Percentiles rank a stretch among this genome's conserved stretches.
These are phyloP conservation scores for Lophochroa leadbeateri DNA, from an alignment of 2,113 vertebrate genomes.

Conservation along the genomic window DNA sequence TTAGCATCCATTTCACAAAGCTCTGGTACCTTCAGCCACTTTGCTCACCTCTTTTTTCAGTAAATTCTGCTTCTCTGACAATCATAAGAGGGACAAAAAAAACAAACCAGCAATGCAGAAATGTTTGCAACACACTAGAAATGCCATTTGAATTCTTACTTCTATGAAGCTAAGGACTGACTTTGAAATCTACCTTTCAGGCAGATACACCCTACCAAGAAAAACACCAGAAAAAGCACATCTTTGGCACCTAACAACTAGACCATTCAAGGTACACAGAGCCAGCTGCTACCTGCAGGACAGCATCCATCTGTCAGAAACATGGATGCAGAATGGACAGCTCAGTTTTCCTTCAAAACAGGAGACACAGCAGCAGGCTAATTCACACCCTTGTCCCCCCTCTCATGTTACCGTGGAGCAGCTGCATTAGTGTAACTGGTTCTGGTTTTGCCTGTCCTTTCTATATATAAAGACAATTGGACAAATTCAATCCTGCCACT, in stretches of 20 bases:
- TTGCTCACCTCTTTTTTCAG: neutral
- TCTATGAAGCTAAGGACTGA: neutral
- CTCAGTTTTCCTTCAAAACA: neutral
- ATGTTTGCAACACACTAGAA: neutral
- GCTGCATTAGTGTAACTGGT: neutral
- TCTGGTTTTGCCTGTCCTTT: neutral
- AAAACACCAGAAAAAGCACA: neutral
- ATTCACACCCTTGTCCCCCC: neutral
- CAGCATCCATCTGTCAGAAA: neutral
- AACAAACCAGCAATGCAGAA: neutral
- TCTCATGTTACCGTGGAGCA: neutral
- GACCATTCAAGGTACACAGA: neutral
- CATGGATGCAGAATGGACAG: neutral
- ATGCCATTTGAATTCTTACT: neutral
- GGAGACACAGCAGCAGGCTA: neutral
- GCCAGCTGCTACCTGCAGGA: neutral
- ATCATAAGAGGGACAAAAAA: too few species aligned
- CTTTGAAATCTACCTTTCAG: neutral
- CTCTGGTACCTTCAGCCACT: neutral
- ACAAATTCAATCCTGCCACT: conserved; percentile 9
- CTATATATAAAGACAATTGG: conserved; percentile 41
- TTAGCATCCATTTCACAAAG: neutral
- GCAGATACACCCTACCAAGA: neutral
- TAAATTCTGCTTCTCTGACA: neutral
- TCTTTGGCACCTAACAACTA: neutral